Percentiles rank a stretch among this genome's conserved stretches.
phyloP scores from a whole-genome alignment of 2,113 vertebrate species.

The Anhinga anhinga region DNA sequence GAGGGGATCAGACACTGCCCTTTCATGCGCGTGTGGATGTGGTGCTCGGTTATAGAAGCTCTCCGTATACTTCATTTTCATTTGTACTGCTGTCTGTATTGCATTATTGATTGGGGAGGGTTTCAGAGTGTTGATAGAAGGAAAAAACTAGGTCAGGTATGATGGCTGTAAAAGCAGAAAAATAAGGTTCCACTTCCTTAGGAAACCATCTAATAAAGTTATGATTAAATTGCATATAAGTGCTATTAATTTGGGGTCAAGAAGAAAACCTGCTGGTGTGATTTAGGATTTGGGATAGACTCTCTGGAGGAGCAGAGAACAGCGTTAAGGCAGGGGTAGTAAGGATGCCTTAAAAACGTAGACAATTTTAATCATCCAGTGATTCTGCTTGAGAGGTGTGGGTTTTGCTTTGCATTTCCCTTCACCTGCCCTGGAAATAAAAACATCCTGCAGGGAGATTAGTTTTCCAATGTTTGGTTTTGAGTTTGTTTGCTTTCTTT shows the following conservation, averaged over 20 bases:
- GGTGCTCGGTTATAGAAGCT: neutral
- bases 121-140: neutral
- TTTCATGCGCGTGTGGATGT: neutral
- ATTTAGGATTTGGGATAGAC: neutral
- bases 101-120: constrained; percentile 16
- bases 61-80: neutral
- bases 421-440: neutral
- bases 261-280: neutral
- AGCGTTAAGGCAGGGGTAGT: too few species aligned
- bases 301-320: neutral
- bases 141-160: constrained; percentile 19
- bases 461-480: rapidly evolving
- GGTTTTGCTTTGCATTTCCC: neutral
- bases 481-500: neutral
- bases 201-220: neutral
- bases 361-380: rapidly evolving
- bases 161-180: neutral
- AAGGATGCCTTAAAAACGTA: rapidly evolving
- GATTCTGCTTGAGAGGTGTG: neutral
- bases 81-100: neutral
- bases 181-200: neutral
- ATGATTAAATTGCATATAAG: neutral
- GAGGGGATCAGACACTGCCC: neutral
- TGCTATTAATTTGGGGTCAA: neutral
- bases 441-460: neutral